Evolutionary conservation across 2,113 vertebrate genomes (phyloP).

Genomic region (Lycaon pictus): DNA sequence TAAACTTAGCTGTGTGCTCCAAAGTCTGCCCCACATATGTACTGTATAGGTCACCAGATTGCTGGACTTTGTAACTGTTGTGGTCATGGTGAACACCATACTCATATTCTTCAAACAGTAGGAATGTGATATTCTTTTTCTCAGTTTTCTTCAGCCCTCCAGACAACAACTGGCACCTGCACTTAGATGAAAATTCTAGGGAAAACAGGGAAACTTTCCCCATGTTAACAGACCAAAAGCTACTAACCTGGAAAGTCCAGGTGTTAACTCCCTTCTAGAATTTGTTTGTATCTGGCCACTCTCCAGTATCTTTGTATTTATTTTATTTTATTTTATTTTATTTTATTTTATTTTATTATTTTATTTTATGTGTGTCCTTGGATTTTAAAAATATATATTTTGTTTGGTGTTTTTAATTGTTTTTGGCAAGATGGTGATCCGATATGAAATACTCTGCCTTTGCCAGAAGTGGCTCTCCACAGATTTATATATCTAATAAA

Average conservation of each 20-base stretch:
- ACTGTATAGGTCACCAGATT: neutral
- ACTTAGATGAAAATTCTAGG: neutral
- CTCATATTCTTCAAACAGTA: neutral
- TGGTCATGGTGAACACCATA: neutral
- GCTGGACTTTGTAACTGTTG: neutral
- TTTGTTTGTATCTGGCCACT: neutral
- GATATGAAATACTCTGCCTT: neutral
- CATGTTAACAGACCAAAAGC: neutral
- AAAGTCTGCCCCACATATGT: neutral
- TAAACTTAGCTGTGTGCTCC: neutral
- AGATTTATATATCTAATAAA: conserved; percentile 22
- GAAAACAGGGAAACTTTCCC: neutral
- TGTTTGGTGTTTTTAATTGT: neutral
- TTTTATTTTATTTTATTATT: no score
- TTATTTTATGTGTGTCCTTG: neutral
- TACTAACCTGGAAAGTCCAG: neutral
- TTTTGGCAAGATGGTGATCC: neutral
- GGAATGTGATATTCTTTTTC: neutral
- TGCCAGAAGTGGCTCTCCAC: neutral
- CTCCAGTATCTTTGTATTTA: neutral
- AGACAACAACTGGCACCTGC: neutral
- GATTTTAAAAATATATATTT: neutral
- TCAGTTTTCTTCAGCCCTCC: neutral
- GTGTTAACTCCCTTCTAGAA: neutral
- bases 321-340: no score